Percentiles rank a stretch among this genome's conserved stretches.
Evolutionary conservation across 2,113 vertebrate genomes (phyloP).

Genomic region (Centropus unirufus): DNA sequence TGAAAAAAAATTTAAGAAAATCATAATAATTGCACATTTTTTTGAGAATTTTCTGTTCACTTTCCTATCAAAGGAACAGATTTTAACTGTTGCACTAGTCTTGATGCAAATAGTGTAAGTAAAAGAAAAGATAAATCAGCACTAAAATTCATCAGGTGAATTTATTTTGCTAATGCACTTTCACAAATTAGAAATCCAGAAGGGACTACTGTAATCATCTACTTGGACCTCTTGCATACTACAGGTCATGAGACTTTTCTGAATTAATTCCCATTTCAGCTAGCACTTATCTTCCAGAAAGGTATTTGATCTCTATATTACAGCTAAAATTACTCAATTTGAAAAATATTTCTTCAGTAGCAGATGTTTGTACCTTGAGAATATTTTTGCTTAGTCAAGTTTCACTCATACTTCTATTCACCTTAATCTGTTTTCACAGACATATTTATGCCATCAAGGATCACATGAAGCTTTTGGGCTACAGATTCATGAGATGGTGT

Average conservation of each 20-base stretch:
- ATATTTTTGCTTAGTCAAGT: neutral
- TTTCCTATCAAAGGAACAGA: neutral
- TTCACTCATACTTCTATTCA: neutral
- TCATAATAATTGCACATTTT: neutral
- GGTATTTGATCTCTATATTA: neutral
- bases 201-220: neutral
- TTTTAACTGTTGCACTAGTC: neutral
- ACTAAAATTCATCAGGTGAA: neutral
- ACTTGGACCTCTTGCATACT: neutral
- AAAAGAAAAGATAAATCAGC: conserved; percentile 9
- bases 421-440: neutral
- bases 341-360: neutral
- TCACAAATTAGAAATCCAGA: conserved; percentile 8
- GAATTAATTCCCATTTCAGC: conserved; percentile 12
- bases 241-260: neutral
- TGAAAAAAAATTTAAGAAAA: neutral
- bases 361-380: neutral
- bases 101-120: neutral
- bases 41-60: neutral
- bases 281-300: neutral
- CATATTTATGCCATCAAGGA: neutral
- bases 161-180: neutral
- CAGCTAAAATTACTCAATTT: neutral
- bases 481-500: neutral
- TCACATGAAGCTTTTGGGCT: neutral